Evolutionary conservation across 2,113 vertebrate genomes (phyloP).

Genomic region (Pterocles orientalis): DNA sequence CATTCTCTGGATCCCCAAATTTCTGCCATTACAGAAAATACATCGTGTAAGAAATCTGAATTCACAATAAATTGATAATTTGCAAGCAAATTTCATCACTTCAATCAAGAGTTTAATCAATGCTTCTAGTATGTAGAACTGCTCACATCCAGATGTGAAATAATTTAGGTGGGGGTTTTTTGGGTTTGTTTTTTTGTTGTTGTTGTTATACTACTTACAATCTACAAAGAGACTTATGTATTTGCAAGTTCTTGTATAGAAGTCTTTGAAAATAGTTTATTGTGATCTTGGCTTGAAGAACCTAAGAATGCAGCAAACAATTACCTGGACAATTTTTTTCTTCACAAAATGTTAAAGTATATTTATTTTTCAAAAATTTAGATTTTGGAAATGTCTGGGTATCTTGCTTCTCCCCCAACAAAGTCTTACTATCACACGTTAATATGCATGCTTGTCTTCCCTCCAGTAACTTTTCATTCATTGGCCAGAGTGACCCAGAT

Average conservation of each 20-base stretch:
- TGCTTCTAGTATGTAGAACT: neutral
- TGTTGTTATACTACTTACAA: neutral
- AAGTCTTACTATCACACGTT: neutral
- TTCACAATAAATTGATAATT: neutral
- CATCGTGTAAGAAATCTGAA: neutral
- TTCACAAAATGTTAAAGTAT: neutral
- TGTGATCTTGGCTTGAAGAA: neutral
- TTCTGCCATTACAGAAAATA: neutral
- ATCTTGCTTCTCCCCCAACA: neutral
- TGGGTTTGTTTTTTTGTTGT: too few relatives aligned
- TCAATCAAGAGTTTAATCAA: neutral
- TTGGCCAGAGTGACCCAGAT: neutral
- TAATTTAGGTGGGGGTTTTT: too few relatives aligned
- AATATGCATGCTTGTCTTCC: neutral
- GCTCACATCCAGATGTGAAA: neutral
- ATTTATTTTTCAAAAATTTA: neutral
- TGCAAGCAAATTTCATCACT: neutral
- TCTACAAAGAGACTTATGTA: neutral
- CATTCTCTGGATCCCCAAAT: neutral
- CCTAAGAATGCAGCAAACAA: neutral
- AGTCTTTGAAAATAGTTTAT: neutral
- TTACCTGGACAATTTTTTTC: neutral
- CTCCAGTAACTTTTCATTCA: neutral
- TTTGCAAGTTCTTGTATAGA: neutral
- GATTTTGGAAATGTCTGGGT: neutral